Evolutionary conservation across 2,797 vertebrate species (phyloP).

Genomic region (Pristis pectinata): DNA sequence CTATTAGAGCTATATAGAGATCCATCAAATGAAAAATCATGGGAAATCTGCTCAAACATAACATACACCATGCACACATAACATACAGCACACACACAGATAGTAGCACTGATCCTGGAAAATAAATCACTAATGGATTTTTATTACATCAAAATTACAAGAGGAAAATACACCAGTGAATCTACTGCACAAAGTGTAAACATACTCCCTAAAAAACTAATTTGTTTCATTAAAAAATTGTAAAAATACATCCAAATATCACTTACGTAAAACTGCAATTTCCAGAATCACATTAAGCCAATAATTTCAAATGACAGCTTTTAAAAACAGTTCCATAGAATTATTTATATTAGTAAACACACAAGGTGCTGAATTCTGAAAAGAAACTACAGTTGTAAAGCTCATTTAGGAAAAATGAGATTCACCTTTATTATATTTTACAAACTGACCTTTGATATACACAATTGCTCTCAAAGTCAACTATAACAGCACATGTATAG

Average conservation of each 20-base stretch:
- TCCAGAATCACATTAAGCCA: constrained; percentile 17
- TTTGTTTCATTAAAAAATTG: constrained; percentile 12
- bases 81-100: not conserved
- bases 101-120: not conserved
- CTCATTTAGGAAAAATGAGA: not conserved
- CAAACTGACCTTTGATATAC: no score
- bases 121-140: not conserved
- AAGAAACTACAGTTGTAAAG: not conserved
- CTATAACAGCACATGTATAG: not conserved
- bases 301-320: not conserved
- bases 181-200: constrained; percentile 10
- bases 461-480: not conserved
- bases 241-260: constrained; percentile 20
- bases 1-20: no score
- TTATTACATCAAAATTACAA: not conserved
- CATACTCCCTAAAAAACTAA: not conserved
- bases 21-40: not conserved
- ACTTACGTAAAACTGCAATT: constrained; percentile 25
- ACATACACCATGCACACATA: not conserved
- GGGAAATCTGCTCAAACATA: not conserved
- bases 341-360: not conserved
- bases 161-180: not conserved
- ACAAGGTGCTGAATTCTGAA: not conserved
- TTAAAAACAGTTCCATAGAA: not conserved
- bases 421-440: not conserved